phyloP scores from a whole-genome alignment of 2,797 vertebrate genomes.

The Pipistrellus kuhlii region DNA sequence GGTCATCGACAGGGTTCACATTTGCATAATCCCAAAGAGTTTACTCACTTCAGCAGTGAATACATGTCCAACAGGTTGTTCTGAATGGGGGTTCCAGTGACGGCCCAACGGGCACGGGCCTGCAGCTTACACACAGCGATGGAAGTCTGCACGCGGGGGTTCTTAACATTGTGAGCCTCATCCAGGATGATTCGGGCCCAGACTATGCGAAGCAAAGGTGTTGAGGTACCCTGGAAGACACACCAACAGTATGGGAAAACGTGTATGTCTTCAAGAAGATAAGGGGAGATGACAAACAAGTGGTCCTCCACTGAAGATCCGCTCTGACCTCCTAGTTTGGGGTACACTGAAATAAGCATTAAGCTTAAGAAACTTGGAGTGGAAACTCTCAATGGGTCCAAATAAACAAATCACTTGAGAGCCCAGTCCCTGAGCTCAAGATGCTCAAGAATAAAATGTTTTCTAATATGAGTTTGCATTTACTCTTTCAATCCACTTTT shows the following conservation, averaged over 20 bases:
- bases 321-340: neutral
- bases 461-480: constrained; percentile 35
- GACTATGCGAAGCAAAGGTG: constrained; percentile 90
- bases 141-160: constrained; percentile 95
- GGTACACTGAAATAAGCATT: neutral
- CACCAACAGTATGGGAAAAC: neutral
- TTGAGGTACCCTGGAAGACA: constrained; percentile 80
- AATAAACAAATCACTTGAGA: neutral
- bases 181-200: constrained; percentile 96
- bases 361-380: neutral
- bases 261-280: neutral
- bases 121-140: constrained; percentile 94
- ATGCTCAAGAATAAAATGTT: neutral
- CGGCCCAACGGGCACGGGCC: constrained; percentile 94
- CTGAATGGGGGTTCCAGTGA: constrained; percentile 98
- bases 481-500: constrained; percentile 36
- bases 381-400: neutral
- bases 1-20: neutral
- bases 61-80: constrained; percentile 99
- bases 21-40: fast-evolving
- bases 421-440: neutral
- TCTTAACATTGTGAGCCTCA: constrained; percentile 97
- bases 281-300: neutral
- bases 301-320: neutral
- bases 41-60: constrained; percentile 94